phyloP scores from a whole-genome alignment of 2,888 invertebrate species.

The Andrena praecox region DNA sequence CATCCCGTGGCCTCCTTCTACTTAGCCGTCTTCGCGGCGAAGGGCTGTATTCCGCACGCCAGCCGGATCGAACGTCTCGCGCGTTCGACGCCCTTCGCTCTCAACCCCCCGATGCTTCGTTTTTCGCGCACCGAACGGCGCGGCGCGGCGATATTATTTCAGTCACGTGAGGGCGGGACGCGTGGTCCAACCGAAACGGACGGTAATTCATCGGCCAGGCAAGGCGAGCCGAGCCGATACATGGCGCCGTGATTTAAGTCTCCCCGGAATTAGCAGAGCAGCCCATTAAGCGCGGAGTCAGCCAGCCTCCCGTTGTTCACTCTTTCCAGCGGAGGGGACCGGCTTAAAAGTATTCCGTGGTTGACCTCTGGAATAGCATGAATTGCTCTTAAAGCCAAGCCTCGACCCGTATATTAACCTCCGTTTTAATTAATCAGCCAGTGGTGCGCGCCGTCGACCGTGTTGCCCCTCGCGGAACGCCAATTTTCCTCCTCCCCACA shows the following conservation, averaged over 20 bases:
- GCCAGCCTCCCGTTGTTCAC: constrained; percentile 25
- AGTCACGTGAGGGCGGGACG: neutral
- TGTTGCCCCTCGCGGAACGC: constrained; percentile 11
- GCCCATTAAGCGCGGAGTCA: constrained; percentile 46
- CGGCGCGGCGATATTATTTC: no score
- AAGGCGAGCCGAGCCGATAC: neutral
- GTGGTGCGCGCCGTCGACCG: constrained; percentile 28
- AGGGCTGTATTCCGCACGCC: constrained; percentile 31
- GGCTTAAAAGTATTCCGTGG: constrained; percentile 72
- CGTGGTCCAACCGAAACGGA: neutral
- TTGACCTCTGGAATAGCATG: constrained; percentile 75
- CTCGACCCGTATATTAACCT: constrained; percentile 80
- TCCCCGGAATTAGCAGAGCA: constrained; percentile 45
- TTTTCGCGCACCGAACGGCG: no score
- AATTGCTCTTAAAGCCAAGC: constrained; percentile 76
- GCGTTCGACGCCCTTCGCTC: constrained; percentile 22
- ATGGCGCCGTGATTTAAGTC: constrained; percentile 52
- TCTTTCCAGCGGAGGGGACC: constrained; percentile 13
- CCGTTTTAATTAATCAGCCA: constrained; percentile 81
- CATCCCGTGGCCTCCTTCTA: constrained; percentile 30
- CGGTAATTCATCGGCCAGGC: neutral
- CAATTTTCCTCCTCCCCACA: neutral
- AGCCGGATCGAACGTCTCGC: constrained; percentile 32
- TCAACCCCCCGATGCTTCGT: no score
- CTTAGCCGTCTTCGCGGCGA: constrained; percentile 20